Evolutionary conservation across 2,888 invertebrate species (phyloP).

Genomic region (Leptinotarsa haldemani): DNA sequence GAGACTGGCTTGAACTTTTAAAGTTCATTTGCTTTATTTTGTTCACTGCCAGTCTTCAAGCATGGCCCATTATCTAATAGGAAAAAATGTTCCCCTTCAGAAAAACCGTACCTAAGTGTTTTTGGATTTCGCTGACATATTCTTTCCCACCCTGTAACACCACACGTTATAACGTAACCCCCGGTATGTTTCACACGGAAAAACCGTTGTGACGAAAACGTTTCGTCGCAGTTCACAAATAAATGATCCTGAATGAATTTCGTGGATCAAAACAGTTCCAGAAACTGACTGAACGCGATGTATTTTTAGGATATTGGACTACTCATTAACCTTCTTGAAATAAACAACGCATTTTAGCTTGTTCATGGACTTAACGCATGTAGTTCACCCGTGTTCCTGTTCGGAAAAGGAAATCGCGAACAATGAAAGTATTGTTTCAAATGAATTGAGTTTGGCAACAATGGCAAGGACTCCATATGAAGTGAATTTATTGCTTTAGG

Average conservation of each 20-base stretch:
- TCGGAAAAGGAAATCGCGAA: neutral
- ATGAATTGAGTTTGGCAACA: constrained; percentile 9
- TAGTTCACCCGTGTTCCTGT: neutral
- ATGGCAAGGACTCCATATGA: constrained; percentile 20
- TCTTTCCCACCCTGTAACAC: no score
- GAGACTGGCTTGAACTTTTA: no score
- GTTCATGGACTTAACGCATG: neutral
- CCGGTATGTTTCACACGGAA: no score
- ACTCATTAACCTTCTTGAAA: neutral
- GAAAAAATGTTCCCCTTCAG: no score
- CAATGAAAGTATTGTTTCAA: constrained; percentile 13
- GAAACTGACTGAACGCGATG: neutral
- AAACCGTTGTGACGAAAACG: no score
- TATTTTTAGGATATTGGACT: constrained; percentile 3
- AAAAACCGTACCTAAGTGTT: no score
- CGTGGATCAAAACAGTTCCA: neutral
- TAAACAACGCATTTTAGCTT: neutral
- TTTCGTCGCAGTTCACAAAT: neutral
- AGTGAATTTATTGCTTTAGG: constrained; percentile 1
- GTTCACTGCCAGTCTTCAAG: no score
- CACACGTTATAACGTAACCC: no score
- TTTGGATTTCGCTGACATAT: no score
- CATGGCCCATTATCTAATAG: no score
- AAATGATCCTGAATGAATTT: neutral
- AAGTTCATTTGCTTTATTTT: no score